Evolutionary conservation across 2,797 vertebrate genomes (phyloP).

Genomic region (Acipenser oxyrinchus): DNA sequence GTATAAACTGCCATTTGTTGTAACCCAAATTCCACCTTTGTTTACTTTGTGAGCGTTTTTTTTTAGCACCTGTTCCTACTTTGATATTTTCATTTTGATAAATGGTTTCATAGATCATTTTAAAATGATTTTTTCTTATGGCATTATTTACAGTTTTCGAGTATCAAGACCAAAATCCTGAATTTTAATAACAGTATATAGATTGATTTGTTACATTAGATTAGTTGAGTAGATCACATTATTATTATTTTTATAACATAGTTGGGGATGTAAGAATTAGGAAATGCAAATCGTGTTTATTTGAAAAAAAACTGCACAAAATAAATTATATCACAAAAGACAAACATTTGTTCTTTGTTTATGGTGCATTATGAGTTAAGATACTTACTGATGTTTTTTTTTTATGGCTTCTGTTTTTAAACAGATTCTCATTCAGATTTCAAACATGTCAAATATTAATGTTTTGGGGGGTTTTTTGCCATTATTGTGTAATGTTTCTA

Average conservation of each 20-base stretch:
- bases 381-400: too few species aligned
- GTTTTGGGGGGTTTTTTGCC: too few species aligned
- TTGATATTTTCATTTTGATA: constrained; percentile 67
- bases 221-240: constrained; percentile 36
- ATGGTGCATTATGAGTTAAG: too few species aligned
- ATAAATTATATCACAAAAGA: constrained; percentile 40
- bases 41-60: constrained; percentile 52
- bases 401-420: too few species aligned
- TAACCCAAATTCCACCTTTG: constrained; percentile 28
- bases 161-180: constrained; percentile 55
- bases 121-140: constrained; percentile 36
- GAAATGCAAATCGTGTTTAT: constrained; percentile 18
- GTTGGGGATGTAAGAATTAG: constrained; percentile 32
- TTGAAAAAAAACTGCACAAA: constrained; percentile 36
- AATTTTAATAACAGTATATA: constrained; percentile 39
- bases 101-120: constrained; percentile 49
- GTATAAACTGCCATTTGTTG: constrained; percentile 3
- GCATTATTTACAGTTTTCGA: constrained; percentile 37
- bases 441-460: too few species aligned
- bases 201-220: constrained; percentile 28
- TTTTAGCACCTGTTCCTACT: constrained; percentile 59
- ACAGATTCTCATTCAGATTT: too few species aligned
- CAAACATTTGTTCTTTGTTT: too few species aligned
- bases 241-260: constrained; percentile 51
- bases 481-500: too few species aligned